Percentiles rank a stretch among this genome's conserved stretches.
These are phyloP conservation scores for Eclectus roratus DNA, from an alignment of 2,113 vertebrate species.

Conservation along the genomic window DNA sequence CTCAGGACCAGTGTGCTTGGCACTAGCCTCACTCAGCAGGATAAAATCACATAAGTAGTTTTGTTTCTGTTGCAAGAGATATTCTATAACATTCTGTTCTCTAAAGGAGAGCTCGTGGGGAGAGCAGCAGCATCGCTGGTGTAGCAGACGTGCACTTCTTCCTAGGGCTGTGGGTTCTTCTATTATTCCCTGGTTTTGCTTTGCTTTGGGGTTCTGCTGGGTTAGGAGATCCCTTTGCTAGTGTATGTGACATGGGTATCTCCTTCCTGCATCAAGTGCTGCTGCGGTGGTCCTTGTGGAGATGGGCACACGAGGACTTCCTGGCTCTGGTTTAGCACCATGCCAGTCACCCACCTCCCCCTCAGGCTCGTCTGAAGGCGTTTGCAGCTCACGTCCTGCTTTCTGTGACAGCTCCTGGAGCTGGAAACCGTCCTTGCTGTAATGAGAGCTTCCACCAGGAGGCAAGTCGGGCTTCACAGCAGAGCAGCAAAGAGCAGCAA, in stretches of 20 bases:
- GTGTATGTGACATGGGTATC: fast-evolving
- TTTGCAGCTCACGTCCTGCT: background rate
- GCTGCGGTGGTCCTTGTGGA: fast-evolving
- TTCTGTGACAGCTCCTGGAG: background rate
- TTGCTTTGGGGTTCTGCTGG: background rate
- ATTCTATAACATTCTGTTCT: background rate
- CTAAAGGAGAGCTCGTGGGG: background rate
- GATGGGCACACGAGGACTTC: background rate
- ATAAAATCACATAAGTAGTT: background rate
- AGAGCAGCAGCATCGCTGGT: fast-evolving
- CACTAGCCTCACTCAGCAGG: background rate
- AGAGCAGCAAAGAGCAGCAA: background rate
- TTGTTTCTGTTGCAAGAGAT: background rate
- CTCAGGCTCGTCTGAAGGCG: background rate
- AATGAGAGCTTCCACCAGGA: slow-evolving; percentile 64
- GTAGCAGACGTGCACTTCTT: background rate
- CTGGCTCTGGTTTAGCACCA: background rate
- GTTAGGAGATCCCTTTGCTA: fast-evolving
- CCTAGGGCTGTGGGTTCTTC: background rate
- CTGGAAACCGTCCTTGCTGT: background rate
- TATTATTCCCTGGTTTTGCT: background rate
- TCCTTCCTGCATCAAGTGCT: fast-evolving
- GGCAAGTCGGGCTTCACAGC: background rate
- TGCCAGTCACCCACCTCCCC: fast-evolving
- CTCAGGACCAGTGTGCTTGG: background rate